phyloP scores from a whole-genome alignment of 2,888 invertebrate species.

The Clanis bilineata region DNA sequence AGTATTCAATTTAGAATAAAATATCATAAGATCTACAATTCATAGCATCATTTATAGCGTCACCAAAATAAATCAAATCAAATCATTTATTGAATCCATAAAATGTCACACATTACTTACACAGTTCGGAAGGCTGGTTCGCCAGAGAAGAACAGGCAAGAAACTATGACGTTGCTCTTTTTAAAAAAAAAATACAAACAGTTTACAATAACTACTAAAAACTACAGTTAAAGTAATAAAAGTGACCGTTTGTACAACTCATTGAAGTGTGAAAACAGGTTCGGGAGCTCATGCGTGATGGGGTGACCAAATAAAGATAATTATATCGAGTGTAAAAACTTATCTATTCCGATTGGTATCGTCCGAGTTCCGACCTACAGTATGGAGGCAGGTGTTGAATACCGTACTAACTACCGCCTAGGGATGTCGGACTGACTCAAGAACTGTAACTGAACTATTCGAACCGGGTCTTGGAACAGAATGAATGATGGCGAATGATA shows the following conservation, averaged over 20 bases:
- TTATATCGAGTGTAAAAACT: slow-evolving; percentile 41
- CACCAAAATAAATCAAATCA: background rate
- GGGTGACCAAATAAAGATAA: slow-evolving; percentile 49
- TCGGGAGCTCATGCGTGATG: slow-evolving; percentile 33
- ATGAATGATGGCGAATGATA: background rate
- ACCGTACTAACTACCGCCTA: background rate
- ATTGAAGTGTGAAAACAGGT: slow-evolving; percentile 38
- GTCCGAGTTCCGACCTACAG: slow-evolving; percentile 52
- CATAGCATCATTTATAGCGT: background rate
- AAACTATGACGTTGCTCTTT: no score
- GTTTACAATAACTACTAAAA: background rate
- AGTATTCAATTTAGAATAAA: no score
- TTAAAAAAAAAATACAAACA: no score
- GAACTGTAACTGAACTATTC: no score
- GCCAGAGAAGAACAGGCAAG: no score
- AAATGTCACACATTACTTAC: no score
- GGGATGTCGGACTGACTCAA: background rate
- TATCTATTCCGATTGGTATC: slow-evolving; percentile 46
- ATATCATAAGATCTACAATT: no score
- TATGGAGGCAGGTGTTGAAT: slow-evolving; percentile 54
- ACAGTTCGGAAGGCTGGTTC: no score
- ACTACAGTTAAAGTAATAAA: slow-evolving; percentile 25
- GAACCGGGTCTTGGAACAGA: background rate
- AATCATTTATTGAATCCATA: no score
- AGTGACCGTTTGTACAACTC: slow-evolving; percentile 27